Conservation (phyloP, 2,888 invertebrate genomes). For the Pinctada fucata region DNA sequence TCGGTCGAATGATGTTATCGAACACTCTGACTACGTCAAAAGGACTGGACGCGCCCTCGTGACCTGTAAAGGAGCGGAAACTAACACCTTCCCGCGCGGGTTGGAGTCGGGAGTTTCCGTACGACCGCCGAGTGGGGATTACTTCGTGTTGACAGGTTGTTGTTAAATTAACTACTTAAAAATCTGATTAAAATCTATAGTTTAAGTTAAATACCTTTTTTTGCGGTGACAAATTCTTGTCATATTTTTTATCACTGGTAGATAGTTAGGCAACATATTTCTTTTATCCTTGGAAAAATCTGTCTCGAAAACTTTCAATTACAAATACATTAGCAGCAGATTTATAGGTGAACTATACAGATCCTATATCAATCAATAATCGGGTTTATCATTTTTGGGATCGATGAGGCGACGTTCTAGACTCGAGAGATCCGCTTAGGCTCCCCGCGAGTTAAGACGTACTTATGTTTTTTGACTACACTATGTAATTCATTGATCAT, state of each 20-base stretch:
- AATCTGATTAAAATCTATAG: no score
- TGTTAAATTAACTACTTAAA: no score
- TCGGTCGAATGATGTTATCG: constrained; percentile 30
- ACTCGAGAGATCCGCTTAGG: neutral
- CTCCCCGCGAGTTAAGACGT: neutral
- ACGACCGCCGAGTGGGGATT: no score
- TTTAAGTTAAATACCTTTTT: no score
- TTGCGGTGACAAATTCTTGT: no score
- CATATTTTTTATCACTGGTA: no score
- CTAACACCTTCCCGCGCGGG: constrained; percentile 35
- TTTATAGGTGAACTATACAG: neutral
- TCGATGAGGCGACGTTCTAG: neutral
- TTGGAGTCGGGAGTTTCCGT: constrained; percentile 36
- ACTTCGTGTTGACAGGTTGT: no score
- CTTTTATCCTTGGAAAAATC: no score
- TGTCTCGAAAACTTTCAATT: no score
- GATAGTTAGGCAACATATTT: no score
- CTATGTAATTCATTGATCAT: no score
- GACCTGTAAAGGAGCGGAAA: constrained; percentile 32
- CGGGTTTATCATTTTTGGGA: neutral
- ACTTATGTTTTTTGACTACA: no score
- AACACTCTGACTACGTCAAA: constrained; percentile 1
- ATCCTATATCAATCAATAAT: neutral
- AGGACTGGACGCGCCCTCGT: constrained; percentile 31
- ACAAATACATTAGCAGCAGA: neutral